phyloP scores from a whole-genome alignment of 2,113 vertebrate species.

The Corythaeola cristata region DNA sequence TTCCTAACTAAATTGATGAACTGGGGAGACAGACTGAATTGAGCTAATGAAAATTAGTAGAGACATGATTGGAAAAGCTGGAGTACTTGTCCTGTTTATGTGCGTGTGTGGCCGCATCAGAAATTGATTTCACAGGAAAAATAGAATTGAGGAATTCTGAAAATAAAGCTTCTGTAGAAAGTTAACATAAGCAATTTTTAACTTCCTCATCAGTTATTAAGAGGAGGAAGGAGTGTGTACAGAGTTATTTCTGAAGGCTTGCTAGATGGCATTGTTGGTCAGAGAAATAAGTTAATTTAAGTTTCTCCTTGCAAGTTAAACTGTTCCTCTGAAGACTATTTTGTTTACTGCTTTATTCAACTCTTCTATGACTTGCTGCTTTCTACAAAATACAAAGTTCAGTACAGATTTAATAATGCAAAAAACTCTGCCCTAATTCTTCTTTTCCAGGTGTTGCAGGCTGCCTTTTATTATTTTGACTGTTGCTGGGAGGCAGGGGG shows the following conservation, averaged over 20 bases:
- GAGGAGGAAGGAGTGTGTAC: not conserved
- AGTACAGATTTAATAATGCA: not conserved
- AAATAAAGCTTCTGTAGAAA: not conserved
- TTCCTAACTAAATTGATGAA: not conserved
- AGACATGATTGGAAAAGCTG: not conserved
- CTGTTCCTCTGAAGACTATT: not conserved
- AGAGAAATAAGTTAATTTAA: not conserved
- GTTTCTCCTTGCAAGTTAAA: not conserved
- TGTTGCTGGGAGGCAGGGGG: not conserved
- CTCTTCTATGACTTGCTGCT: not conserved
- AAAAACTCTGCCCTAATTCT: not conserved
- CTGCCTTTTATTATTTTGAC: not conserved
- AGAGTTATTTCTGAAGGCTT: not conserved
- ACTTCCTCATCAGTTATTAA: not conserved
- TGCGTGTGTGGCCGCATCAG: not conserved
- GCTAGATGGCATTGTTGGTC: not conserved
- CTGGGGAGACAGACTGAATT: not conserved
- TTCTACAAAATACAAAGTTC: not conserved
- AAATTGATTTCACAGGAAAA: not conserved
- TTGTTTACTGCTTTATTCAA: not conserved
- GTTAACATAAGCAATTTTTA: not conserved
- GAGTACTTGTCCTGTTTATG: not conserved
- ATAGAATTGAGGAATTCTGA: not conserved
- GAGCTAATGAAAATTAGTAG: slow-evolving; percentile 1
- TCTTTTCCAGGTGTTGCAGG: not conserved